Evolutionary conservation across 2,888 invertebrate species (phyloP).

Genomic region (Itoplectis maculator): DNA sequence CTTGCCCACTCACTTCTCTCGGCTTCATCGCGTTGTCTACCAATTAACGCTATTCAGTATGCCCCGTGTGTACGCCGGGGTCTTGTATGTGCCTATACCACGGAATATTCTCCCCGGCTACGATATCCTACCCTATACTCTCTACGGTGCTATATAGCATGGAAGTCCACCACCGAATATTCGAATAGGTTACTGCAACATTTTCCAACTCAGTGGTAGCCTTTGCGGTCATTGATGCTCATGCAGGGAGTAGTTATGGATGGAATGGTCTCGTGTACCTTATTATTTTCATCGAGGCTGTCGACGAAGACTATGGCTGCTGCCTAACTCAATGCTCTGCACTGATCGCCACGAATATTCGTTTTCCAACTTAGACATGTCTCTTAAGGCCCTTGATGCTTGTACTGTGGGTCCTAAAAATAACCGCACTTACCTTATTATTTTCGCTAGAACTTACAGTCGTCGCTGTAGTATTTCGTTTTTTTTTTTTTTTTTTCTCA

Average conservation of each 20-base stretch:
- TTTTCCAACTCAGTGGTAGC: background rate
- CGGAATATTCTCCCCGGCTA: conserved; percentile 41
- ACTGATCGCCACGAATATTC: too few relatives aligned
- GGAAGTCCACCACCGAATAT: conserved; percentile 35
- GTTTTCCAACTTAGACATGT: background rate
- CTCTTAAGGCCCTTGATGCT: background rate
- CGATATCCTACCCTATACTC: conserved; percentile 4
- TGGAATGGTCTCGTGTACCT: background rate
- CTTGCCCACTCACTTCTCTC: conserved; percentile 65
- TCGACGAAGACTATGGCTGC: too few relatives aligned
- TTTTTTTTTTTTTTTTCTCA: too few relatives aligned
- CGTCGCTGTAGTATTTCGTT: background rate
- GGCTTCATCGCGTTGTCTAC: conserved; percentile 79
- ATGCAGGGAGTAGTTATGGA: background rate
- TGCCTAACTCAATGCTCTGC: too few relatives aligned
- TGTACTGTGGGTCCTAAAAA: background rate
- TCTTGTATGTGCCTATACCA: conserved; percentile 48
- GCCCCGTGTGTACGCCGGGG: conserved; percentile 59
- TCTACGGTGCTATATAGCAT: conserved; percentile 22
- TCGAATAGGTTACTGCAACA: conserved; percentile 28
- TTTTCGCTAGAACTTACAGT: background rate
- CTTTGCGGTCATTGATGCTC: background rate
- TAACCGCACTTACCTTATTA: background rate
- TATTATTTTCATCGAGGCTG: too few relatives aligned
- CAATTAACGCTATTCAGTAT: conserved; percentile 81